Conservation (phyloP, 2,888 invertebrate species). For the Nomada goodeniana region DNA sequence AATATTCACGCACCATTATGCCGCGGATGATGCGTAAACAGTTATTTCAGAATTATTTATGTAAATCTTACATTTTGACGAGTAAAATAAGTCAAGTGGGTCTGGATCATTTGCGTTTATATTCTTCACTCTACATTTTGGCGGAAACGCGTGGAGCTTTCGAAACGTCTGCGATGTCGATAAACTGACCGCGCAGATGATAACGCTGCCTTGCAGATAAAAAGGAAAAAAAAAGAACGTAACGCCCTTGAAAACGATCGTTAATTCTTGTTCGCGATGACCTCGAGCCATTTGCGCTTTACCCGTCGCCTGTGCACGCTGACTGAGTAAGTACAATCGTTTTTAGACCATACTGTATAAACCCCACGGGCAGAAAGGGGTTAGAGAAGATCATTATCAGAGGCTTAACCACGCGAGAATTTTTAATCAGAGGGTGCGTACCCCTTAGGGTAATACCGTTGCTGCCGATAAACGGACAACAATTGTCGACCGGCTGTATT, state of each 20-base stretch:
- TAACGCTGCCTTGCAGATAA: conserved; percentile 8
- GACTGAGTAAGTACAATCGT: conserved; percentile 82
- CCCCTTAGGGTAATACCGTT: conserved; percentile 82
- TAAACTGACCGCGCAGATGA: not conserved
- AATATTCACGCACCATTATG: not conserved
- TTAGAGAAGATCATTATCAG: conserved; percentile 84
- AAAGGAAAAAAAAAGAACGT: conserved; percentile 37
- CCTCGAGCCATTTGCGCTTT: conserved; percentile 80
- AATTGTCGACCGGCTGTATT: conserved; percentile 77
- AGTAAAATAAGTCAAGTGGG: no score
- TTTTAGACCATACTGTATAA: conserved; percentile 80
- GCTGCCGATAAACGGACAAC: conserved; percentile 77
- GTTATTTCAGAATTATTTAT: no score
- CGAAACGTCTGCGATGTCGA: not conserved
- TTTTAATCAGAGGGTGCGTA: conserved; percentile 85
- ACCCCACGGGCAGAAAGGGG: conserved; percentile 80
- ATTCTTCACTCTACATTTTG: no score
- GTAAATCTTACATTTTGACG: no score
- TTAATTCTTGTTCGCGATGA: conserved; percentile 79
- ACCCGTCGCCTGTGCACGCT: conserved; percentile 75
- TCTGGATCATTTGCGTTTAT: no score
- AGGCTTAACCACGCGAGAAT: conserved; percentile 85
- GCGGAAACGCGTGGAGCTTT: not conserved
- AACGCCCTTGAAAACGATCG: conserved; percentile 73
- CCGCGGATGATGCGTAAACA: not conserved